Evolutionary conservation across 2,797 vertebrate genomes (phyloP).

Genomic region (Rhinophrynus dorsalis): DNA sequence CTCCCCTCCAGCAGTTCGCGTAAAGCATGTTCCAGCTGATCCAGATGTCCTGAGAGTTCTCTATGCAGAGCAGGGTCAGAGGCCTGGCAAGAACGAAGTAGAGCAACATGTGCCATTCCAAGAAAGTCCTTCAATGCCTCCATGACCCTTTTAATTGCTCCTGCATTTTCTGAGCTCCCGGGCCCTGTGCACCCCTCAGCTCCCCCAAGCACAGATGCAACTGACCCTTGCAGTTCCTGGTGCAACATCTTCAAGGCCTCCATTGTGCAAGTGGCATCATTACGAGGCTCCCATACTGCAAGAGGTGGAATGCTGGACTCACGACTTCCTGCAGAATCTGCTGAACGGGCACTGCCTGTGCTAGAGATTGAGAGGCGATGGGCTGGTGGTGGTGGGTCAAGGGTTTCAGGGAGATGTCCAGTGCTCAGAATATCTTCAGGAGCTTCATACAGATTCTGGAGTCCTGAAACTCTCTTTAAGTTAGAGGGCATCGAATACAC

Average conservation of each 20-base stretch:
- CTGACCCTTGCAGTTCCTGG: constrained; percentile 48
- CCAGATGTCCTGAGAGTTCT: constrained; percentile 33
- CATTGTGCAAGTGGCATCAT: constrained; percentile 32
- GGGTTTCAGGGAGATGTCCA: constrained; percentile 20
- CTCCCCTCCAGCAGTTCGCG: constrained; percentile 15
- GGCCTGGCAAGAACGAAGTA: constrained; percentile 38
- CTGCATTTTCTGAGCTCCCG: constrained; percentile 3
- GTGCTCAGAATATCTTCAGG: constrained; percentile 57
- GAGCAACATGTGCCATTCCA: constrained; percentile 34
- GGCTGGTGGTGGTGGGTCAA: constrained; percentile 60
- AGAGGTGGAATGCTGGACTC: constrained; percentile 27
- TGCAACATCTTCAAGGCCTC: constrained; percentile 39
- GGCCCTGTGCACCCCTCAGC: not conserved
- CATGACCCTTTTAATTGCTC: not conserved
- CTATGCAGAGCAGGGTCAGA: constrained; percentile 36
- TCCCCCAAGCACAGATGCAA: constrained; percentile 5
- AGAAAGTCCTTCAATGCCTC: constrained; percentile 38
- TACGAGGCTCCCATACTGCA: constrained; percentile 14
- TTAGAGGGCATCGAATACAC: constrained; percentile 63
- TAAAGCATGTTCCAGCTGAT: constrained; percentile 32
- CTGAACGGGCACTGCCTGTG: constrained; percentile 63
- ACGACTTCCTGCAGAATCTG: constrained; percentile 43
- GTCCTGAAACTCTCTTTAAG: constrained; percentile 62
- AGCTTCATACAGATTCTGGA: constrained; percentile 59
- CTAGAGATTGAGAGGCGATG: constrained; percentile 67